A percentile compares a stretch with the other conserved stretches of the same genome.
phyloP scores from a whole-genome alignment of 2,797 vertebrate genomes.

The Phaenicophaeus curvirostris region DNA sequence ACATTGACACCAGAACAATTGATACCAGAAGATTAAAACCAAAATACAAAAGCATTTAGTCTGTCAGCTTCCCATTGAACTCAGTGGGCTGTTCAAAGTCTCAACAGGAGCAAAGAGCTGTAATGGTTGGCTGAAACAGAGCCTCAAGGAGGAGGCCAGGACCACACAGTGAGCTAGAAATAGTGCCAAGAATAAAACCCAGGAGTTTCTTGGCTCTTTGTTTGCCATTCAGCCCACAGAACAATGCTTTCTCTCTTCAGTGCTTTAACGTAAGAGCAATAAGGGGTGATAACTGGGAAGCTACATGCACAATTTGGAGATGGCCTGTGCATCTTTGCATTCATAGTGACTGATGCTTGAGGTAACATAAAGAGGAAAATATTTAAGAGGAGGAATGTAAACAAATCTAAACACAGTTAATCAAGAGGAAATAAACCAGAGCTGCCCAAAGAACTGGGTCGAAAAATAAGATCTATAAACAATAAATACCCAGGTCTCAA shows the following conservation, averaged over 20 bases:
- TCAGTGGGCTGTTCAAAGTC: not conserved
- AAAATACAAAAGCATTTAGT: not conserved
- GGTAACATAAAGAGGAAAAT: not conserved
- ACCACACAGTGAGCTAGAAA: not conserved
- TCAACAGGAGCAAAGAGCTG: not conserved
- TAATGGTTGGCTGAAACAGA: not conserved
- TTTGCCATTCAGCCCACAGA: not conserved
- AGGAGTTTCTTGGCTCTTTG: not conserved
- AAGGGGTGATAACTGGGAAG: not conserved
- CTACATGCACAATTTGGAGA: not conserved
- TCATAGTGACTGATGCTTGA: not conserved
- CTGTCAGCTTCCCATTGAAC: not conserved
- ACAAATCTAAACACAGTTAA: not conserved
- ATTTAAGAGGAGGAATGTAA: not conserved
- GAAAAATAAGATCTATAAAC: not conserved
- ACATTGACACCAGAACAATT: not conserved
- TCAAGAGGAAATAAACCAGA: not conserved
- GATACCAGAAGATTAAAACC: not conserved
- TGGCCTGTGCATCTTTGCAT: not conserved
- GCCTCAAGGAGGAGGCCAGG: not conserved
- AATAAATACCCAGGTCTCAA: not conserved
- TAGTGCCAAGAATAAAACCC: not conserved
- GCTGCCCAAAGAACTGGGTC: not conserved
- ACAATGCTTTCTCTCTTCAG: not conserved
- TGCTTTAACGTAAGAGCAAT: not conserved